phyloP scores from a whole-genome alignment of 2,888 invertebrate genomes.

The Archips crataeganus region DNA sequence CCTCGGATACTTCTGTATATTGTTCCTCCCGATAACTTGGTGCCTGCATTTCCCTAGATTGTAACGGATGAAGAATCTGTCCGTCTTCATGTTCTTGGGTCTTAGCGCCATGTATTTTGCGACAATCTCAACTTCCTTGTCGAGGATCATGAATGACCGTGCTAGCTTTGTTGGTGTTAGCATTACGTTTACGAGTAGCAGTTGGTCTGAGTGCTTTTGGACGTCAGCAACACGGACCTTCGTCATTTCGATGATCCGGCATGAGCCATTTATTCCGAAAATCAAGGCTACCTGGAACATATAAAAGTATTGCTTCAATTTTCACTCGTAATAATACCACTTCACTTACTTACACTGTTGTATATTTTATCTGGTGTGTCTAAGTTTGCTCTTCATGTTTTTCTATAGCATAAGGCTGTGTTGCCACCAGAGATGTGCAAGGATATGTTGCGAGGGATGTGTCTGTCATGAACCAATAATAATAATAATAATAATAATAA shows the following conservation, averaged over 20 bases:
- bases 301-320: no score
- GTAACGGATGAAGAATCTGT: not conserved
- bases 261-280: constrained; percentile 1
- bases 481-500: no score
- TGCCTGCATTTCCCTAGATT: not conserved
- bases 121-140: not conserved
- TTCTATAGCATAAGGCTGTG: no score
- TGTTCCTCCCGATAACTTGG: not conserved
- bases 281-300: constrained; percentile 11
- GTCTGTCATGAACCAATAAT: no score
- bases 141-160: not conserved
- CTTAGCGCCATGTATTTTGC: not conserved
- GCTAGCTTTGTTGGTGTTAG: not conserved
- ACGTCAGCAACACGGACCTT: not conserved
- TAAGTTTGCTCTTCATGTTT: no score
- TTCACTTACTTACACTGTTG: no score
- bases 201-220: not conserved
- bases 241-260: not conserved
- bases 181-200: not conserved
- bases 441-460: no score
- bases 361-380: no score
- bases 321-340: no score
- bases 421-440: no score
- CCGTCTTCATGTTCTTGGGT: not conserved
- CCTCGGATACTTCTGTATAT: not conserved